Conservation (phyloP, 2,888 invertebrate species). For the Anthrax anthrax region DNA sequence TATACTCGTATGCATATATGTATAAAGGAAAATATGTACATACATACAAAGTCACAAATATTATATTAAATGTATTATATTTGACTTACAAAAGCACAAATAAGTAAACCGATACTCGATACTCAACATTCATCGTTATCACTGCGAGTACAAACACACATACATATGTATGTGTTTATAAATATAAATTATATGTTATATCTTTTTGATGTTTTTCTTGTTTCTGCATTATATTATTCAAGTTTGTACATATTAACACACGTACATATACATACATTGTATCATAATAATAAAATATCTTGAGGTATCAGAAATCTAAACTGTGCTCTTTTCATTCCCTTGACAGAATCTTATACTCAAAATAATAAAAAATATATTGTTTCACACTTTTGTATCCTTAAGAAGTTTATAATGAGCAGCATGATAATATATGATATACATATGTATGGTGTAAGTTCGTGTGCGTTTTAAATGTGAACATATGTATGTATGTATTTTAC, state of each 20-base stretch:
- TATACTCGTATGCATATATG: background rate
- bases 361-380: constrained; percentile 9
- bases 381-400: constrained; percentile 14
- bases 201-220: too few relatives aligned
- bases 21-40: too few relatives aligned
- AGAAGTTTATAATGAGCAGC: constrained; percentile 13
- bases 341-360: constrained; percentile 6
- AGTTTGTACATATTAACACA: too few relatives aligned
- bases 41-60: too few relatives aligned
- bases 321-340: constrained; percentile 5
- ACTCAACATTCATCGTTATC: constrained; percentile 2
- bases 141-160: background rate
- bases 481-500: too few relatives aligned
- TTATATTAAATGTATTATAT: background rate
- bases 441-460: too few relatives aligned
- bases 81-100: constrained; percentile 5
- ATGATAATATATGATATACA: too few relatives aligned
- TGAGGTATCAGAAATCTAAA: constrained; percentile 2
- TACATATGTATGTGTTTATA: background rate
- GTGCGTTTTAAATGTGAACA: too few relatives aligned
- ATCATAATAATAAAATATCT: background rate
- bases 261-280: background rate
- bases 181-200: background rate
- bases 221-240: too few relatives aligned
- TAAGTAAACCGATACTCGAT: constrained; percentile 7